A percentile compares a stretch with the other conserved stretches of the same genome.
Conservation (phyloP, 1,140 invertebrate species). For the Whitmania pigra region DNA sequence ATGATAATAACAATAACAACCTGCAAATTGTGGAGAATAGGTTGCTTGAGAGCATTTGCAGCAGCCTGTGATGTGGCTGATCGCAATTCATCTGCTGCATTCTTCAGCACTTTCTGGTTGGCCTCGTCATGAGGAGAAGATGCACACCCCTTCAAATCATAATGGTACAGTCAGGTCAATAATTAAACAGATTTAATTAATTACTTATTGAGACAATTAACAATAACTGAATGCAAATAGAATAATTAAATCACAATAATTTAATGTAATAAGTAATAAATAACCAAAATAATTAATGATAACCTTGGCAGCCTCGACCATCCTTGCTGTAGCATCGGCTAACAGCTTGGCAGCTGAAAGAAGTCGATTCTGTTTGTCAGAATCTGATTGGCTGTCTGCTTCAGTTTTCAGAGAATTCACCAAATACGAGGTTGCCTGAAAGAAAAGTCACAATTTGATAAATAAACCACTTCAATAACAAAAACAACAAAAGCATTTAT, state of each 20-base stretch:
- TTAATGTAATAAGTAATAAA: slow-evolving; percentile 6
- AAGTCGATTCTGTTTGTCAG: slow-evolving; percentile 75
- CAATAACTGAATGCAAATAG: no score
- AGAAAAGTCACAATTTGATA: neutral
- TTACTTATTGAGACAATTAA: no score
- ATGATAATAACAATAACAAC: slow-evolving; percentile 32
- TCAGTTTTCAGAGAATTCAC: slow-evolving; percentile 86
- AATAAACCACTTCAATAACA: no score
- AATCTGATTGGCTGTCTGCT: slow-evolving; percentile 71
- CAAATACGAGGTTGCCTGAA: slow-evolving; percentile 70
- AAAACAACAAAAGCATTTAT: neutral
- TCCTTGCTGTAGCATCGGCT: slow-evolving; percentile 84
- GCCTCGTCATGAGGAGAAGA: slow-evolving; percentile 66
- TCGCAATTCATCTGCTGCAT: slow-evolving; percentile 74
- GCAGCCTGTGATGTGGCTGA: slow-evolving; percentile 72
- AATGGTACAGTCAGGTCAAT: no score
- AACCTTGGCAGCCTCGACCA: slow-evolving; percentile 84
- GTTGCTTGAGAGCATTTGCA: slow-evolving; percentile 63
- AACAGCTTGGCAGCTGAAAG: slow-evolving; percentile 69
- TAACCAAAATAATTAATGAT: slow-evolving; percentile 16
- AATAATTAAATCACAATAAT: no score
- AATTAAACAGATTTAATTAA: no score
- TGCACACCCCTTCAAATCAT: slow-evolving; percentile 54
- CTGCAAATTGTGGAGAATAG: slow-evolving; percentile 61
- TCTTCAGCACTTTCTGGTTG: slow-evolving; percentile 67